Conservation (phyloP, 2,113 vertebrate species). For the Raja brachyura region DNA sequence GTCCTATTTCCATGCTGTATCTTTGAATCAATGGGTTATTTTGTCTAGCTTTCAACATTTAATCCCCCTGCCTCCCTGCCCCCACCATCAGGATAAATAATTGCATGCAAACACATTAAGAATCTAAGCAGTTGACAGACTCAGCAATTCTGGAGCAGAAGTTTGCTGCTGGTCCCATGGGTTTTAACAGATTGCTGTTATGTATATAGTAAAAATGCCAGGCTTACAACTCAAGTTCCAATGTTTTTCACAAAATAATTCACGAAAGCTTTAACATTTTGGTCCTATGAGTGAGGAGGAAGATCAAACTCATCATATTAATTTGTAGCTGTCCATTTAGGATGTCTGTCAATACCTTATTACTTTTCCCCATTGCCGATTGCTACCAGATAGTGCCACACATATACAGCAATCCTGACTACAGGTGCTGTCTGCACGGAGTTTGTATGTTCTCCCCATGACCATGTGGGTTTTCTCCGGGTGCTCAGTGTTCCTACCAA, state of each 20-base stretch:
- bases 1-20: no score
- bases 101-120: slow-evolving; percentile 6
- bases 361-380: background rate
- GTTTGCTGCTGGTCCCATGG: background rate
- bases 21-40: background rate
- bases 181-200: background rate
- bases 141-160: background rate
- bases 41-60: background rate
- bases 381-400: no score
- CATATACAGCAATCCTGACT: no score
- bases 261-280: background rate
- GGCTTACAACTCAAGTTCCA: background rate
- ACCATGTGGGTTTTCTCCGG: no score
- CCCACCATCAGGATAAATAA: background rate
- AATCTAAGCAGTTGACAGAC: background rate
- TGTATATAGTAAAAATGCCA: background rate
- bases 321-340: slow-evolving; percentile 12
- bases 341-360: background rate
- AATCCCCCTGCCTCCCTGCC: background rate
- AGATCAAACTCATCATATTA: background rate
- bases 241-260: slow-evolving; percentile 12
- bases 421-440: no score
- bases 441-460: no score
- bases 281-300: background rate
- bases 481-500: no score